Conservation (phyloP, 2,888 invertebrate species). For the Agrochola litura region DNA sequence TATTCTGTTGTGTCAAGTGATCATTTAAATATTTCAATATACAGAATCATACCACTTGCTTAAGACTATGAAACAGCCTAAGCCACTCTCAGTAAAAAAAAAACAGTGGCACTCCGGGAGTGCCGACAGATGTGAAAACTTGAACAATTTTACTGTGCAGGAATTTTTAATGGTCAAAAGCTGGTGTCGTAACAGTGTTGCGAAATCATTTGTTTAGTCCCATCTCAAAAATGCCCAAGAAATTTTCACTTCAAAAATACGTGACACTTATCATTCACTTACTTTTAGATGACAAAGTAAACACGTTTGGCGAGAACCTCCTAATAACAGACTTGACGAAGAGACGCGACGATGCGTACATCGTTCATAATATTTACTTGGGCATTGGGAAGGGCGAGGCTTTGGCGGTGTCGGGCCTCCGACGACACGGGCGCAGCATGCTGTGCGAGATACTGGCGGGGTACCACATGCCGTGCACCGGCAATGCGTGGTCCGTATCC, state of each 20-base stretch:
- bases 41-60: not conserved
- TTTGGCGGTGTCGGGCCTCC: conserved; percentile 80
- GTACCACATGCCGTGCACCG: conserved; percentile 72
- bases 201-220: no score
- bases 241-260: not conserved
- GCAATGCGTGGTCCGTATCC: conserved; percentile 77
- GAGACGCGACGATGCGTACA: conserved; percentile 65
- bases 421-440: conserved; percentile 74
- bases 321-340: conserved; percentile 73
- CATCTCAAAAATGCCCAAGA: no score
- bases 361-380: conserved; percentile 73
- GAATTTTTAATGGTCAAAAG: no score
- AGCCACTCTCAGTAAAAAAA: no score
- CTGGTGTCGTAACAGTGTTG: no score
- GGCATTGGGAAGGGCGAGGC: conserved; percentile 81
- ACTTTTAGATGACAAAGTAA: conserved; percentile 66
- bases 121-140: no score
- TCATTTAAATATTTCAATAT: not conserved
- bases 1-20: not conserved
- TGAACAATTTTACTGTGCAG: no score
- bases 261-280: not conserved
- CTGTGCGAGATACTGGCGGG: conserved; percentile 80
- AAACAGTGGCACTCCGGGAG: no score
- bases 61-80: no score
- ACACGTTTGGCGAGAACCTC: conserved; percentile 80